These are phyloP conservation scores for Chauna torquata DNA, from an alignment of 2,113 vertebrate genomes.

Conservation along the genomic window DNA sequence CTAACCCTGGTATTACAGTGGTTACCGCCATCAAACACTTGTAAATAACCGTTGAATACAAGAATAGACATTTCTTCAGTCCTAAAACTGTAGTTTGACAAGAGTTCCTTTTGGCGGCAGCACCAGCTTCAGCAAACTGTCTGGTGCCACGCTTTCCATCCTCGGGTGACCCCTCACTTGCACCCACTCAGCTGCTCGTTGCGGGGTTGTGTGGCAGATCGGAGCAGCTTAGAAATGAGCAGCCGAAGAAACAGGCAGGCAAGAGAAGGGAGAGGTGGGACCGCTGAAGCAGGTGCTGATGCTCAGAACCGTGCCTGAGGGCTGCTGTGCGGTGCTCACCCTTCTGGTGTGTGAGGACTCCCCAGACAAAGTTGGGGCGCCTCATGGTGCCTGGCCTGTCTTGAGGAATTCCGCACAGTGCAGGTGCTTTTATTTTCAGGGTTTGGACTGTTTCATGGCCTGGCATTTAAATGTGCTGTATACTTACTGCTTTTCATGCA, in stretches of 20 bases:
- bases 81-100: not conserved
- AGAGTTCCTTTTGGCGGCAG: slow-evolving; percentile 34
- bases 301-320: too few species aligned
- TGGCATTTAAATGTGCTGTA: fast-evolving
- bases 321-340: not conserved
- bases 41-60: fast-evolving
- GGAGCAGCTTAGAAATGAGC: fast-evolving
- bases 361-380: too few species aligned
- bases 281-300: not conserved
- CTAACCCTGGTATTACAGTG: fast-evolving
- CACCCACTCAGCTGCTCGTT: fast-evolving
- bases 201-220: fast-evolving
- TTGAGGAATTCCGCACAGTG: fast-evolving
- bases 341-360: too few species aligned
- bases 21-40: not conserved
- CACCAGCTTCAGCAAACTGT: not conserved
- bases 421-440: not conserved
- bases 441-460: not conserved
- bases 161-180: not conserved
- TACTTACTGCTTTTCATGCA: not conserved
- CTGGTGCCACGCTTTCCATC: not conserved
- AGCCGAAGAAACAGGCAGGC: not conserved
- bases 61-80: fast-evolving
- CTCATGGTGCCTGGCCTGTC: not conserved
- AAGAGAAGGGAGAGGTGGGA: too few species aligned